Evolutionary conservation across 2,888 invertebrate genomes (phyloP), one percentile per base, ranked within the genome.

Genomic region (Leptinotarsa tumamoca): DNA sequence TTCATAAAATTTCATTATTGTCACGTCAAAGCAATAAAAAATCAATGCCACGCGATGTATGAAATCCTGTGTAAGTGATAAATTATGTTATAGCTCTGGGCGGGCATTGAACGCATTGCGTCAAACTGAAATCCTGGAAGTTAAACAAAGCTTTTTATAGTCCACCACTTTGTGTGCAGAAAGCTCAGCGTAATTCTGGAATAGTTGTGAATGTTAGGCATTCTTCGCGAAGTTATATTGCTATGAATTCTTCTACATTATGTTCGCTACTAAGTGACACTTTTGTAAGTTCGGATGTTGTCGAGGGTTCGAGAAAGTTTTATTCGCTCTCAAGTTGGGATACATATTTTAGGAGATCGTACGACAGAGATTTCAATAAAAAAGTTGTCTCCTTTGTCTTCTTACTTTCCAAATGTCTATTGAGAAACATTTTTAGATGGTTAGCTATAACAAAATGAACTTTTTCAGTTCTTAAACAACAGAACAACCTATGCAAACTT

Each of bases 1-100:
- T 58, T 67, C 67, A 75, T 75, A 66, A 75, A 75, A 75, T 72
- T 71, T 73, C 73, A 71, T 66, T 73, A 76, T 63, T 68, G 76
- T 76, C 76, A 76, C 71, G 76, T 76, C 76, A 67, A 71, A 54
- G 73, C 68, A 76, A 76, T 76, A 71, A 76, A 70, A 76, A 76
- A 76, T 76, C 71, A 73, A 61, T 71, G 71, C 63, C 52, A 52
- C 50, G 56, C 63, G 10, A 69, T 69, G 74, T 67, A 73, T 68
- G 73, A 66, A 68, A 74, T 68, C 67, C 66, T 66, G 71, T 69
- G 67, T 77, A 74, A 73, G 77, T 74, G 77, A 77, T 77, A 77
- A 77, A 77, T 77, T 74, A 77, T 72, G 71, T 70, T 76, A 76
- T 67, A 71, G 73, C 76, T 74, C 67, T 56, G 67, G 70, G 74